phyloP scores from a whole-genome alignment of 2,888 invertebrate species.

The Prenolepis imparis region DNA sequence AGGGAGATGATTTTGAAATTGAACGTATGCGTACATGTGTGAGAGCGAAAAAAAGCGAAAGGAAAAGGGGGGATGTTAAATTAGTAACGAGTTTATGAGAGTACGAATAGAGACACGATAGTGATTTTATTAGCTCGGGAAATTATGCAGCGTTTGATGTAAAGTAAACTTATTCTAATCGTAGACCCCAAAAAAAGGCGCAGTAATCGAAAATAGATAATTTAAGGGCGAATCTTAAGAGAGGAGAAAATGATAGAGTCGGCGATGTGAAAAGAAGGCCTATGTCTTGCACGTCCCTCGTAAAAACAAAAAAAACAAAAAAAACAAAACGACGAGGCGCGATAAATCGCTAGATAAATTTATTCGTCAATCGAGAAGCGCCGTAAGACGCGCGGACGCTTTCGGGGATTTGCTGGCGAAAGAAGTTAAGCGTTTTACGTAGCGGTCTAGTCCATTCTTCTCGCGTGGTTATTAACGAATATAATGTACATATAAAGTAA shows the following conservation, averaged over 20 bases:
- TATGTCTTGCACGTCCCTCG: conserved; percentile 28
- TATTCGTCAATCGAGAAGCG: conserved; percentile 41
- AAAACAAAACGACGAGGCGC: conserved; percentile 34
- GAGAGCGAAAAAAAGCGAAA: conserved; percentile 8
- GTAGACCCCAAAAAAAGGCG: conserved; percentile 64
- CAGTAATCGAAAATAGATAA: conserved; percentile 70
- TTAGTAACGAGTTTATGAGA: conserved; percentile 81
- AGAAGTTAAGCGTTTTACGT: conserved; percentile 71
- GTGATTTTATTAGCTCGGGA: conserved; percentile 83
- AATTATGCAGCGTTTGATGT: conserved; percentile 78
- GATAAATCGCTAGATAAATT: conserved; percentile 45
- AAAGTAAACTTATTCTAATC: conserved; percentile 72
- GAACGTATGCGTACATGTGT: not conserved
- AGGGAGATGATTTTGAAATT: conserved; percentile 13
- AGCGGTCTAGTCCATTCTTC: conserved; percentile 81
- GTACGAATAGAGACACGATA: conserved; percentile 81
- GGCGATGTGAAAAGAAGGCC: conserved; percentile 29
- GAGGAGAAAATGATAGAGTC: conserved; percentile 21
- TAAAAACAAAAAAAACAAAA: no score
- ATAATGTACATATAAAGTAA: conserved; percentile 73
- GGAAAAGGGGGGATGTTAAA: conserved; percentile 76
- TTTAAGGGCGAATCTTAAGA: conserved; percentile 51
- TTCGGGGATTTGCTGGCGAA: conserved; percentile 65
- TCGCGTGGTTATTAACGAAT: conserved; percentile 72
- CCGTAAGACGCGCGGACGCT: conserved; percentile 33